Conservation (phyloP, 2,888 invertebrate species). For the Autographa pulchrina region DNA sequence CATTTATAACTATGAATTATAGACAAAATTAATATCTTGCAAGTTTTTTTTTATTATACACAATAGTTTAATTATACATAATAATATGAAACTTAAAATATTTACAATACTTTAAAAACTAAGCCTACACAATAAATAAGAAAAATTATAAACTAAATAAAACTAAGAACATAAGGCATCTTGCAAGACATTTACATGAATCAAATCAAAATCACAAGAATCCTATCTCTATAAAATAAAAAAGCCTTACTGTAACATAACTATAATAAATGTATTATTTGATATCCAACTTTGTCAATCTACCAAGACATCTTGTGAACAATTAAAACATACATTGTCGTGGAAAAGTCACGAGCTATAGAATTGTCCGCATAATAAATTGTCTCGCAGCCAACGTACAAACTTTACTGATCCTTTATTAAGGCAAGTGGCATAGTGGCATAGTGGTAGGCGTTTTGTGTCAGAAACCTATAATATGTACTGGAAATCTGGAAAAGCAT, state of each 20-base stretch:
- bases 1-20: too few species aligned
- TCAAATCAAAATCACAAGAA: neutral
- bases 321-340: conserved; percentile 48
- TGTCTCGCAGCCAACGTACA: conserved; percentile 58
- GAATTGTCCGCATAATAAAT: conserved; percentile 65
- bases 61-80: too few species aligned
- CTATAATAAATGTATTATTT: conserved; percentile 2
- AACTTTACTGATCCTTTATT: conserved; percentile 57
- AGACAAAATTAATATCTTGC: too few species aligned
- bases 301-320: conserved; percentile 41
- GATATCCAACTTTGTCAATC: conserved; percentile 11
- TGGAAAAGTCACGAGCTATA: conserved; percentile 41
- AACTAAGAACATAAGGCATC: too few species aligned
- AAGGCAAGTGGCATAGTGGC: conserved; percentile 14
- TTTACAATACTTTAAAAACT: too few species aligned
- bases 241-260: neutral
- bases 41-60: too few species aligned
- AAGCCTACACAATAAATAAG: too few species aligned
- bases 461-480: neutral
- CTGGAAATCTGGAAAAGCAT: neutral
- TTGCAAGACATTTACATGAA: too few species aligned
- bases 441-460: conserved; percentile 28
- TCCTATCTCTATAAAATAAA: too few species aligned
- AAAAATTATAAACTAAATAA: too few species aligned
- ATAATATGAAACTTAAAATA: too few species aligned